Evolutionary conservation across 2,797 vertebrate species (phyloP).

Genomic region (Tympanoctomys barrerae): DNA sequence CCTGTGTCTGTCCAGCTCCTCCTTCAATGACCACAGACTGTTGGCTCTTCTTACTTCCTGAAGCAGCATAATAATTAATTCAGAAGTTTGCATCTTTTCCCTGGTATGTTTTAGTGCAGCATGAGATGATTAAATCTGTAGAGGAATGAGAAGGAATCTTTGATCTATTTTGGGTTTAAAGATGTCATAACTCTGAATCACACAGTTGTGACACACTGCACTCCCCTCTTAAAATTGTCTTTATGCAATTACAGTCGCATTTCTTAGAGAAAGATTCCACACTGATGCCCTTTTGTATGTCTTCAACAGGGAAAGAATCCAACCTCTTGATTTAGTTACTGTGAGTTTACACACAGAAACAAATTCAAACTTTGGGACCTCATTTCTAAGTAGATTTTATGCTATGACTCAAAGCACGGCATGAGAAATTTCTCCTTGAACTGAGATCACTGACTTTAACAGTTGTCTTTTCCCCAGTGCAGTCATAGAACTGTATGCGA

Average conservation of each 20-base stretch:
- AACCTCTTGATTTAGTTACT: conserved; percentile 17
- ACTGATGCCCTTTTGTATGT: background rate
- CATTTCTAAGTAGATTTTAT: conserved; percentile 27
- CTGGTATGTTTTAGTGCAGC: background rate
- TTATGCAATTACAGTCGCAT: conserved; percentile 46
- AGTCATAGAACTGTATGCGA: background rate
- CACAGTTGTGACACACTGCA: conserved; percentile 51
- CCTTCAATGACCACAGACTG: background rate
- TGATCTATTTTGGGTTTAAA: conserved; percentile 61
- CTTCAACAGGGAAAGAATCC: conserved; percentile 2
- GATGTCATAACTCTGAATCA: conserved; percentile 66
- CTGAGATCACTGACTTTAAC: conserved; percentile 15
- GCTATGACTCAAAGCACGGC: background rate
- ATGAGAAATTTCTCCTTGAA: conserved; percentile 60
- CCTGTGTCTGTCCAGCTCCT: background rate
- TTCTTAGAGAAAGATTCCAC: background rate
- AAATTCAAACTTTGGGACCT: background rate
- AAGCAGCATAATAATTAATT: conserved; percentile 45
- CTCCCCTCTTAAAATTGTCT: conserved; percentile 60
- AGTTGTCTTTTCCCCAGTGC: conserved; percentile 33
- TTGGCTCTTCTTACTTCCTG: background rate
- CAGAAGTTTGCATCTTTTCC: conserved; percentile 16
- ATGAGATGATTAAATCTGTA: conserved; percentile 43
- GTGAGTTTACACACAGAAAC: background rate
- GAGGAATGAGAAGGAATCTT: conserved; percentile 56